These are phyloP conservation scores for rat (Rattus norvegicus) DNA, from an alignment of 2,113 vertebrate species.

Conservation along the genomic window GRCr8 NC_086027.1:29224001-29224500, in stretches of 20 bases:
- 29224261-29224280: neutral
- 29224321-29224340: neutral
- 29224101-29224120: neutral
- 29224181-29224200: neutral
- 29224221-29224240: neutral
- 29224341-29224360: slow-evolving; percentile 11
- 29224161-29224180: neutral
- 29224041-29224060: slow-evolving; percentile 18
- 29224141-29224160: neutral
- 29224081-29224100: slow-evolving; percentile 11
- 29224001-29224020: slow-evolving; percentile 51
- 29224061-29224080: neutral
- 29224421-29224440: neutral
- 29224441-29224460: neutral
- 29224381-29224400: neutral
- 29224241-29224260: neutral
- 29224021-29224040: slow-evolving; percentile 45
- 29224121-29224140: neutral
- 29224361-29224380: neutral
- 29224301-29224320: neutral
- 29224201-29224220: fast-evolving
- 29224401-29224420: neutral
- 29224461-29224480: neutral
- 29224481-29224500: neutral
- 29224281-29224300: neutral